Percentiles rank a stretch among this genome's conserved stretches.
Evolutionary conservation across 2,888 invertebrate species (phyloP).

Genomic region (Synergus itoensis): DNA sequence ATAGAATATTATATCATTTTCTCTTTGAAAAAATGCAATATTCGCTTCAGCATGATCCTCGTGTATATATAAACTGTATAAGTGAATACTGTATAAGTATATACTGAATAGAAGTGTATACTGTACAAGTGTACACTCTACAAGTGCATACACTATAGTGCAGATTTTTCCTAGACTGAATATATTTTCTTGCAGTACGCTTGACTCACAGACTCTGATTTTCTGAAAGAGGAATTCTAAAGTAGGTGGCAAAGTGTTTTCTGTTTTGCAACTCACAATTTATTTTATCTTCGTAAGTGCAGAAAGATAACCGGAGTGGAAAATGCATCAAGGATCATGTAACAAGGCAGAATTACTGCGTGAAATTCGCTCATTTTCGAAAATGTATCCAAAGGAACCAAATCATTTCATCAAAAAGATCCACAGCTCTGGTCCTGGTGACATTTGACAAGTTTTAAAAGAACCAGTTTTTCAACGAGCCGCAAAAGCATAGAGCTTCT

Average conservation of each 20-base stretch:
- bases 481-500: too few relatives aligned
- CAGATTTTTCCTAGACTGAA: background rate
- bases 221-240: background rate
- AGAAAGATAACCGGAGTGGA: background rate
- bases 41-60: background rate
- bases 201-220: slow-evolving; percentile 4
- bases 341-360: too few relatives aligned
- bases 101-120: background rate
- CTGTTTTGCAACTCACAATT: background rate
- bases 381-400: too few relatives aligned
- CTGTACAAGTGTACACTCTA: background rate
- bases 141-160: background rate
- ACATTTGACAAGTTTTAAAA: too few relatives aligned
- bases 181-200: background rate
- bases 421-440: too few relatives aligned
- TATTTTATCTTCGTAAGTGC: background rate
- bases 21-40: background rate
- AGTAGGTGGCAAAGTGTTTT: slow-evolving; percentile 2
- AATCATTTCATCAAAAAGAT: too few relatives aligned
- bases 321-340: background rate
- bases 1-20: slow-evolving; percentile 30
- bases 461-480: too few relatives aligned
- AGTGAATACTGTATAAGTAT: background rate
- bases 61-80: background rate
- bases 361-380: too few relatives aligned